Percentiles rank a stretch among this genome's conserved stretches.
Conservation (phyloP, 1,140 invertebrate genomes). For the Drosophila navojoa region DNA sequence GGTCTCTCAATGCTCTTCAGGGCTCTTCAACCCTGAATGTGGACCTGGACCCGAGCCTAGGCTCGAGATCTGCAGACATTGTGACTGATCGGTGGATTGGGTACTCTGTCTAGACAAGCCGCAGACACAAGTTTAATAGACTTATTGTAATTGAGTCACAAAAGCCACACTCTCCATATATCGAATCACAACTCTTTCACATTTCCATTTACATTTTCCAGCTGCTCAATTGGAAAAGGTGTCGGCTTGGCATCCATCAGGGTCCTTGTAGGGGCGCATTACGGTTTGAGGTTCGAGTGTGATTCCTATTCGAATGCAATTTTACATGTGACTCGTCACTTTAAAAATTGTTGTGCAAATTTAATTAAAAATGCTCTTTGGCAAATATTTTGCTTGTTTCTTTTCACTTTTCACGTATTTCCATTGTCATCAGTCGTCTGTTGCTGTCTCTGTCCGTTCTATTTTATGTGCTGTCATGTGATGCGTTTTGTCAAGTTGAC, state of each 20-base stretch:
- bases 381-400: constrained; percentile 56
- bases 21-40: constrained; percentile 10
- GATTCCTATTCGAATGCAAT: constrained; percentile 28
- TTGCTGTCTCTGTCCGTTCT: neutral
- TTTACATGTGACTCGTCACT: constrained; percentile 53
- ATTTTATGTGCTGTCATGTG: constrained; percentile 30
- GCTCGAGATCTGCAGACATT: constrained; percentile 38
- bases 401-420: neutral
- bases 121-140: constrained; percentile 77
- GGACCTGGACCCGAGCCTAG: constrained; percentile 22
- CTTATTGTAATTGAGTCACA: constrained; percentile 82
- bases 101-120: constrained; percentile 62
- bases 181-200: constrained; percentile 66
- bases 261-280: constrained; percentile 1
- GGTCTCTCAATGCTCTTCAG: constrained; percentile 7
- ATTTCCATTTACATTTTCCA: constrained; percentile 32
- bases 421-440: neutral
- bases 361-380: constrained; percentile 65
- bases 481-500: constrained; percentile 65
- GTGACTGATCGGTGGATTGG: constrained; percentile 60
- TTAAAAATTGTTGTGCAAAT: constrained; percentile 33
- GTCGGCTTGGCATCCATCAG: constrained; percentile 2
- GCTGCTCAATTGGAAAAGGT: constrained; percentile 56
- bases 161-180: constrained; percentile 71
- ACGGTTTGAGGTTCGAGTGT: too few species aligned